Evolutionary conservation across 2,113 vertebrate genomes (phyloP).

Genomic region (Eurypyga helias): DNA sequence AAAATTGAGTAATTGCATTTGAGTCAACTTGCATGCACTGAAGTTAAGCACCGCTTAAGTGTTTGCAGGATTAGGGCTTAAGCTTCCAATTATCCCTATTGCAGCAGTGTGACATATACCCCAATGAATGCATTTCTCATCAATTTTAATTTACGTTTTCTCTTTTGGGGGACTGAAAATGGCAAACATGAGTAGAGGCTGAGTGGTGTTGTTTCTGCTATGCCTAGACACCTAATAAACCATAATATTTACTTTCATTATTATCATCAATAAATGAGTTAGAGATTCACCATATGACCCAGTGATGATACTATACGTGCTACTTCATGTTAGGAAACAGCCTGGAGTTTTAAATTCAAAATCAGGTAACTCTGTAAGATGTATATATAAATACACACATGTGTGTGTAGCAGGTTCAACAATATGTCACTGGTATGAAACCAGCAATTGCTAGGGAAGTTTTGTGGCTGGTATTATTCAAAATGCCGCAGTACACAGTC

Average conservation of each 20-base stretch:
- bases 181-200: not conserved
- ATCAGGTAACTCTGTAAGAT: not conserved
- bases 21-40: conserved; percentile 36
- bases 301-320: not conserved
- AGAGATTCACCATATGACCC: not conserved
- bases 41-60: conserved; percentile 41
- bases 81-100: conserved; percentile 41
- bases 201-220: not conserved
- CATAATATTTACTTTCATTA: conserved; percentile 15
- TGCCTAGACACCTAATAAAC: not conserved
- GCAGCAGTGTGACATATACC: conserved; percentile 24
- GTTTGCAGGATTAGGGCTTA: conserved; percentile 48
- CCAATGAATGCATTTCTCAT: conserved; percentile 22
- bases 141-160: conserved; percentile 33
- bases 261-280: not conserved
- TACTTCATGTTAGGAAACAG: not conserved
- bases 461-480: not conserved
- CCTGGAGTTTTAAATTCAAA: not conserved
- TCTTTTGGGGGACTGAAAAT: conserved; percentile 9
- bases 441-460: not conserved
- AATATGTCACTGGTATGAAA: not conserved
- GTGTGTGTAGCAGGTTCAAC: not conserved
- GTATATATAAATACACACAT: not conserved
- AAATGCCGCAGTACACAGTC: not conserved
- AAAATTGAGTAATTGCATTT: conserved; percentile 42